These are phyloP conservation scores for Plebejus argus DNA, from an alignment of 2,888 invertebrate species.

Conservation along the genomic window DNA sequence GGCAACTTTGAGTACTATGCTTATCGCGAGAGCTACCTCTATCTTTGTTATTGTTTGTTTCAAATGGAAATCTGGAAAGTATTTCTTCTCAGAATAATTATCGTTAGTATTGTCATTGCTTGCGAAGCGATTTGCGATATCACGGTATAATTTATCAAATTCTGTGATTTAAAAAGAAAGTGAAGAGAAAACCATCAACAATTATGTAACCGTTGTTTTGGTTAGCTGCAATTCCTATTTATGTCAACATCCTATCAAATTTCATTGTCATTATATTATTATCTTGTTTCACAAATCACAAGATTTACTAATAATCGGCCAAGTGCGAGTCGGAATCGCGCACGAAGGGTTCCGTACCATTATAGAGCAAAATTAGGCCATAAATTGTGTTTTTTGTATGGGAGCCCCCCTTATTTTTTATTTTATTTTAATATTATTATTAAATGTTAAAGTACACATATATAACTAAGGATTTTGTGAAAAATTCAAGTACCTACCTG, in stretches of 20 bases:
- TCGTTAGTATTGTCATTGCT: not conserved
- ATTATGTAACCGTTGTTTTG: not conserved
- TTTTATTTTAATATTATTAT: too few relatives aligned
- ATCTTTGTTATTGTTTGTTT: slow-evolving; percentile 25
- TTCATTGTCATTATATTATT: not conserved
- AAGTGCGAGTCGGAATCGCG: too few relatives aligned
- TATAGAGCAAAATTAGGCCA: too few relatives aligned
- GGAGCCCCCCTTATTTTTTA: too few relatives aligned
- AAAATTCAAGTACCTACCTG: too few relatives aligned
- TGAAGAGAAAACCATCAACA: not conserved
- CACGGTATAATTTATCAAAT: slow-evolving; percentile 21
- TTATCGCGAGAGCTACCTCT: slow-evolving; percentile 25
- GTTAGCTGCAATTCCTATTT: not conserved
- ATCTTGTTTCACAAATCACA: too few relatives aligned
- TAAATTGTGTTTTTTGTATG: too few relatives aligned
- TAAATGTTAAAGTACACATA: too few relatives aligned
- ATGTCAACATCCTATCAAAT: not conserved
- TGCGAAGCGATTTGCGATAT: slow-evolving; percentile 15
- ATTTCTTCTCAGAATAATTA: slow-evolving; percentile 21
- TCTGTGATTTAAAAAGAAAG: slow-evolving; percentile 5
- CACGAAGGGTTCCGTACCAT: too few relatives aligned
- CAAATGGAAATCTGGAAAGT: slow-evolving; percentile 6
- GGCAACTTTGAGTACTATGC: slow-evolving; percentile 29
- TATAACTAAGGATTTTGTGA: too few relatives aligned
- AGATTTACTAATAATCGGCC: too few relatives aligned